Percentiles rank a stretch among this genome's conserved stretches.
Conservation (phyloP, 2,888 invertebrate species). For the Seira musarum region DNA sequence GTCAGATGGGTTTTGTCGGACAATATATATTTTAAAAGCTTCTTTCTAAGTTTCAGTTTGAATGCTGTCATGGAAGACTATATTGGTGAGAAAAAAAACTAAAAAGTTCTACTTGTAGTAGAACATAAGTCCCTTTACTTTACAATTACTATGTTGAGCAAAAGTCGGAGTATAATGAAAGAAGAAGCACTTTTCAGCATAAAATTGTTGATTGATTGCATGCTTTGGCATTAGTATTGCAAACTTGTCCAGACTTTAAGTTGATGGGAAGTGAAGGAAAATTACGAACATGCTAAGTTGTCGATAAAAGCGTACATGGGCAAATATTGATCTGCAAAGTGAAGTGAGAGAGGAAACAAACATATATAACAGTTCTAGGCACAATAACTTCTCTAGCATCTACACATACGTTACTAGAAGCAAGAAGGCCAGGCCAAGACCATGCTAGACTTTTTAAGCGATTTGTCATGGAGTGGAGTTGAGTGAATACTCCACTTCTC, state of each 20-base stretch:
- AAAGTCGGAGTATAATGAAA: too few relatives aligned
- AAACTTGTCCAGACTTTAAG: not conserved
- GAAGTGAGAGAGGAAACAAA: not conserved
- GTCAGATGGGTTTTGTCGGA: too few relatives aligned
- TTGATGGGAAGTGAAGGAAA: not conserved
- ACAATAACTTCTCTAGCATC: not conserved
- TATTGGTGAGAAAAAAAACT: too few relatives aligned
- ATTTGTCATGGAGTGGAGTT: too few relatives aligned
- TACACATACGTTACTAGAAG: not conserved
- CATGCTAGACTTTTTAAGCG: too few relatives aligned
- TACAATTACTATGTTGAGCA: too few relatives aligned
- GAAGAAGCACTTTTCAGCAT: not conserved
- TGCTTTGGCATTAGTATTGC: not conserved
- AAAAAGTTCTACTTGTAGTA: too few relatives aligned
- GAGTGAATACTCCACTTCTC: not conserved
- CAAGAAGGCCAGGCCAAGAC: not conserved
- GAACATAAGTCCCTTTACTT: too few relatives aligned
- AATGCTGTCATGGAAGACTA: too few relatives aligned
- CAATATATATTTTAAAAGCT: too few relatives aligned
- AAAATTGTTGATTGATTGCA: not conserved
- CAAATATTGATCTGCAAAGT: not conserved
- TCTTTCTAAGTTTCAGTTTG: too few relatives aligned
- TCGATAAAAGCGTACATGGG: not conserved
- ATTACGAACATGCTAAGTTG: not conserved
- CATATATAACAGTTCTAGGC: not conserved